Evolutionary conservation across 2,888 invertebrate genomes (phyloP).

Genomic region (Drosophila siamana): DNA sequence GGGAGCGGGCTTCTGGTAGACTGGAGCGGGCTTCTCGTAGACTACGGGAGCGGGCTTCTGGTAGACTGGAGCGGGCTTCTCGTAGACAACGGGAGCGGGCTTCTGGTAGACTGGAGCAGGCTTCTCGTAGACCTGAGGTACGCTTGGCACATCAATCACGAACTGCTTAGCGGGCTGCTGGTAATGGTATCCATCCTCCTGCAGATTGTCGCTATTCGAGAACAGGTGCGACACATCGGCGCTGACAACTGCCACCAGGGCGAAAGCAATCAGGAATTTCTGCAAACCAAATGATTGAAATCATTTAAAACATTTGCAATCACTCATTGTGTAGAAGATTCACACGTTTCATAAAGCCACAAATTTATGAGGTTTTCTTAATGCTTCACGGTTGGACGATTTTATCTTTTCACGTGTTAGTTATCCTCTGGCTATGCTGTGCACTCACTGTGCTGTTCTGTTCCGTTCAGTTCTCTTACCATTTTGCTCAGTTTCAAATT

Average conservation of each 20-base stretch:
- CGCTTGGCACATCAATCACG: slow-evolving; percentile 71
- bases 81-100: slow-evolving; percentile 46
- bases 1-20: slow-evolving; percentile 13
- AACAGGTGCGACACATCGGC: slow-evolving; percentile 83
- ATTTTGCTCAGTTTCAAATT: slow-evolving; percentile 79
- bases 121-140: slow-evolving; percentile 14
- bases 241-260: slow-evolving; percentile 79
- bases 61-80: slow-evolving; percentile 48
- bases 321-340: slow-evolving; percentile 1
- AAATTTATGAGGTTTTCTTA: slow-evolving; percentile 13
- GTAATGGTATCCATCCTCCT: slow-evolving; percentile 82
- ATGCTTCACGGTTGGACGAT: slow-evolving; percentile 17
- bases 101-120: slow-evolving; percentile 20
- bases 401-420: slow-evolving; percentile 21
- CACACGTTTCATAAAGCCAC: slow-evolving; percentile 12
- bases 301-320: not conserved
- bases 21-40: slow-evolving; percentile 17
- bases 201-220: slow-evolving; percentile 77
- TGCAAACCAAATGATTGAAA: slow-evolving; percentile 48
- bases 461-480: slow-evolving; percentile 75
- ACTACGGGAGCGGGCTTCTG: slow-evolving; percentile 27
- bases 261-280: slow-evolving; percentile 80
- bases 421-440: slow-evolving; percentile 54
- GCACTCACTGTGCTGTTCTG: slow-evolving; percentile 11
- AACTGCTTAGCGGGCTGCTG: slow-evolving; percentile 56